Conservation (phyloP, 2,888 invertebrate genomes). For the Eupithecia tripunctaria region DNA sequence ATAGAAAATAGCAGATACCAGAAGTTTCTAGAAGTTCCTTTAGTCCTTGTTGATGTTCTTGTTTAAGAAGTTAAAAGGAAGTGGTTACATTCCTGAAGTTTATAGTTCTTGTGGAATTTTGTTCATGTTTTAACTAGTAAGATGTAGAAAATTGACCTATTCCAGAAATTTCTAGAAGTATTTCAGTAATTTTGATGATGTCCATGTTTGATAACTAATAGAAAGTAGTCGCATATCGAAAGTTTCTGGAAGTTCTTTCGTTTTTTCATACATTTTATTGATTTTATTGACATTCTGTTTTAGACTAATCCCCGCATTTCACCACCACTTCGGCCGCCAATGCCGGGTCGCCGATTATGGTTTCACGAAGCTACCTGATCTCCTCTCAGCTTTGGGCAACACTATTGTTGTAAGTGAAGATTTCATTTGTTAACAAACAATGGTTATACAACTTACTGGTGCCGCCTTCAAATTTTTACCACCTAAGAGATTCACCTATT, state of each 20-base stretch:
- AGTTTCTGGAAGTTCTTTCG: neutral
- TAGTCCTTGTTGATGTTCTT: neutral
- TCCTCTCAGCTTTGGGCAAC: constrained; percentile 94
- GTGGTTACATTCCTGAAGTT: neutral
- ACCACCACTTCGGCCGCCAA: constrained; percentile 97
- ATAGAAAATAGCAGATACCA: neutral
- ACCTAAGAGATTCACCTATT: no score
- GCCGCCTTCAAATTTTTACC: no score
- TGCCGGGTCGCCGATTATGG: constrained; percentile 98
- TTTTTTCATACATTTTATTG: neutral
- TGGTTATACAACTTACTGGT: no score
- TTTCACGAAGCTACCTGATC: constrained; percentile 95
- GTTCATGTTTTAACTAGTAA: neutral
- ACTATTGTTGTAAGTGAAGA: constrained; percentile 88
- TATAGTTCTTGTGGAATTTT: no score
- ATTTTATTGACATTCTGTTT: constrained; percentile 83
- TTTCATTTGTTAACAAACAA: no score
- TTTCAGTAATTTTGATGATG: no score
- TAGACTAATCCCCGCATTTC: constrained; percentile 97
- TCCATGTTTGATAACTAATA: neutral
- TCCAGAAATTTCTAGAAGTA: no score
- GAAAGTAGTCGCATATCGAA: neutral
- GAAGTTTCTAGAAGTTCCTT: neutral
- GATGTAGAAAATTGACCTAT: no score
- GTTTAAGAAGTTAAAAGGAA: neutral